Conservation (phyloP, 2,888 invertebrate species). For the Lysandra bellargus region DNA sequence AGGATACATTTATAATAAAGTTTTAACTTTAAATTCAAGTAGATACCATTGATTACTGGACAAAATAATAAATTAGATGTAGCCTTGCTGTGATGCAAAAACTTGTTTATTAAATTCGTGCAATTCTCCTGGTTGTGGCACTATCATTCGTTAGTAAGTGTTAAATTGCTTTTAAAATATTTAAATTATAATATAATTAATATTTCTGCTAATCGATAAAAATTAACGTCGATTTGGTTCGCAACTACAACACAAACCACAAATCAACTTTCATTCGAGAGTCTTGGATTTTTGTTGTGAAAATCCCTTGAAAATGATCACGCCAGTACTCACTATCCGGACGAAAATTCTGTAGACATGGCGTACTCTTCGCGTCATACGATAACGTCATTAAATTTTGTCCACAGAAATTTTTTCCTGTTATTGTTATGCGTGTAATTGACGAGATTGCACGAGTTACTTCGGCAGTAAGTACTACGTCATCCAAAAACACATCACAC, state of each 20-base stretch:
- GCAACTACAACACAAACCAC: neutral
- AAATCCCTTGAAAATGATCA: neutral
- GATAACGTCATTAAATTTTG: neutral
- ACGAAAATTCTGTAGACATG: neutral
- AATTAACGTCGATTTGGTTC: neutral
- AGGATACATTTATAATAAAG: neutral
- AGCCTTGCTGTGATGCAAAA: neutral
- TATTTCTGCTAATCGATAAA: neutral
- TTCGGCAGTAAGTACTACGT: neutral
- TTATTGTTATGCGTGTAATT: constrained; percentile 5
- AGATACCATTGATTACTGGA: neutral
- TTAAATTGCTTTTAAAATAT: neutral
- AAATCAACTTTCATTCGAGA: constrained; percentile 1
- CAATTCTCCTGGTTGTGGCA: neutral
- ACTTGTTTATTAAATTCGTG: neutral
- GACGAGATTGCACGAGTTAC: neutral
- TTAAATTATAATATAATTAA: neutral
- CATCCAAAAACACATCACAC: neutral
- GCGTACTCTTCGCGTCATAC: no score
- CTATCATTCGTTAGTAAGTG: neutral
- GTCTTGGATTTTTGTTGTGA: neutral
- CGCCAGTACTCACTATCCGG: neutral
- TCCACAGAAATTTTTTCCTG: neutral
- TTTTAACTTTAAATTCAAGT: neutral
- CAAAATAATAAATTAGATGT: neutral